Evolutionary conservation across 2,888 invertebrate species (phyloP).

Genomic region (Heliconius sara): DNA sequence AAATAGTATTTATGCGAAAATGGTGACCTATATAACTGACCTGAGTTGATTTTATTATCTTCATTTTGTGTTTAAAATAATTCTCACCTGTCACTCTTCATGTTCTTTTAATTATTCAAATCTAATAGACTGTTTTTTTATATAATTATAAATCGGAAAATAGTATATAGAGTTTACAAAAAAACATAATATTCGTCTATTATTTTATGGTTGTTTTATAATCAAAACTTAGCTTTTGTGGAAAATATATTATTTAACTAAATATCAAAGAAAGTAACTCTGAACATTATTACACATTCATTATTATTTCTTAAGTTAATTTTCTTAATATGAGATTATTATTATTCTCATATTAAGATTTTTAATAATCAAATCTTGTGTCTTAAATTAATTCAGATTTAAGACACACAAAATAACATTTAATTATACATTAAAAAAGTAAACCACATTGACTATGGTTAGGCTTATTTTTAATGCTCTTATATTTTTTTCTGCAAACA

Average conservation of each 20-base stretch:
- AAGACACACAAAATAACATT: too few relatives aligned
- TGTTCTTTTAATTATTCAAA: background rate
- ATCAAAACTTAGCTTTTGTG: background rate
- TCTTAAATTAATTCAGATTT: too few relatives aligned
- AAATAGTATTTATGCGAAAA: slow-evolving; percentile 30
- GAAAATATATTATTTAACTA: background rate
- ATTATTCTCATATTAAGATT: too few relatives aligned
- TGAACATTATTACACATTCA: too few relatives aligned
- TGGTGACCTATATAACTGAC: slow-evolving; percentile 44
- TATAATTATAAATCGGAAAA: background rate
- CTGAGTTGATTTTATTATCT: slow-evolving; percentile 19
- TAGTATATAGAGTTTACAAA: background rate
- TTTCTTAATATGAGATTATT: too few relatives aligned
- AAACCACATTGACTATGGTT: too few relatives aligned
- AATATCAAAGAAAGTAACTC: too few relatives aligned
- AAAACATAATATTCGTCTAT: background rate
- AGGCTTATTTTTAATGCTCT: too few relatives aligned
- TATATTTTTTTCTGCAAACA: too few relatives aligned
- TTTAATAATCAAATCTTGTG: too few relatives aligned
- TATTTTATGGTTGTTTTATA: background rate
- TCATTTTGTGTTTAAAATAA: background rate
- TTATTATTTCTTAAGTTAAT: too few relatives aligned
- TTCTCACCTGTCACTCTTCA: background rate
- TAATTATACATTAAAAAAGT: too few relatives aligned
- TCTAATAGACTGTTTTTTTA: background rate